A percentile compares a stretch with the other conserved stretches of the same genome.
Conservation (phyloP, 2,797 vertebrate genomes). For the Aphelocoma californica region DNA sequence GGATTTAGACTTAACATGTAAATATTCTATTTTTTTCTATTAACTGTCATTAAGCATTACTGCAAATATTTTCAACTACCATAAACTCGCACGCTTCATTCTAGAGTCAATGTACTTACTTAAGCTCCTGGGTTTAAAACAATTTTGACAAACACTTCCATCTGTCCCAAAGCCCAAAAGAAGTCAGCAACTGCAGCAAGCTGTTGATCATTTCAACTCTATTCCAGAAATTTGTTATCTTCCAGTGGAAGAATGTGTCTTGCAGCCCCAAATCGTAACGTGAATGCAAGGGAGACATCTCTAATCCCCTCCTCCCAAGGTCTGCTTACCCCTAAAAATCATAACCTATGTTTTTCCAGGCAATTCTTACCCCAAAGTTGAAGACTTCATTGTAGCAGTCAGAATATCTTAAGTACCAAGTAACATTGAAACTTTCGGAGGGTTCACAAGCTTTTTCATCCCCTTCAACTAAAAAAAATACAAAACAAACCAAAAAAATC, state of each 20-base stretch:
- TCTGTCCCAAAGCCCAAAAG: not conserved
- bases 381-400: conserved; percentile 96
- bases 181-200: not conserved
- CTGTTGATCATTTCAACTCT: not conserved
- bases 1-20: not conserved
- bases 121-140: not conserved
- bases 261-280: not conserved
- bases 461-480: conserved; percentile 80
- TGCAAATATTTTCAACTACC: not conserved
- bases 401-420: conserved; percentile 93
- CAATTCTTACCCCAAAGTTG: conserved; percentile 85
- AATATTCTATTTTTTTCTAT: not conserved
- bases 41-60: not conserved
- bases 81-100: not conserved
- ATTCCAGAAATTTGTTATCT: not conserved
- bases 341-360: not conserved
- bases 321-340: not conserved
- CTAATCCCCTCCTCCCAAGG: not conserved
- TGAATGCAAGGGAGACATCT: not conserved
- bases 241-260: not conserved
- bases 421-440: conserved; percentile 83
- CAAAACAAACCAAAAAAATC: not conserved
- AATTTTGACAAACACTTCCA: not conserved
- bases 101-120: not conserved
- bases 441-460: conserved; percentile 79